A percentile compares a stretch with the other conserved stretches of the same genome.
Conservation (phyloP, 2,888 invertebrate species). For the Perizoma flavofasciatum region DNA sequence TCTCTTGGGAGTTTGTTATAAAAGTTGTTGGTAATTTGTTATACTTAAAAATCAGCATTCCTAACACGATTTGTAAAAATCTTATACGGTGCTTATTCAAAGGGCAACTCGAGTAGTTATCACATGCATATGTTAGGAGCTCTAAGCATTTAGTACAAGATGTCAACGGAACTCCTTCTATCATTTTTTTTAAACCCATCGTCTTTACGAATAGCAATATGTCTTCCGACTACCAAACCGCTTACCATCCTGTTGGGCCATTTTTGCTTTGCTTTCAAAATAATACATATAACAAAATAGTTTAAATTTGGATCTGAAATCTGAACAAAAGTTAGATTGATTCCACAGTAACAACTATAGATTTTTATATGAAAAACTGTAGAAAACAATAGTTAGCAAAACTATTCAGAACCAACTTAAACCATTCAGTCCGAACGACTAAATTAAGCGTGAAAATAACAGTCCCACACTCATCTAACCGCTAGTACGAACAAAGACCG, state of each 20-base stretch:
- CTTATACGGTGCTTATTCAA: conserved; percentile 30
- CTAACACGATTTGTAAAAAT: conserved; percentile 10
- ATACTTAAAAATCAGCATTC: conserved; percentile 23
- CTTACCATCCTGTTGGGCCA: too few species aligned
- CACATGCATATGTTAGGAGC: conserved; percentile 31
- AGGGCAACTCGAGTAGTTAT: conserved; percentile 24
- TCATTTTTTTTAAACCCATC: conserved; percentile 3
- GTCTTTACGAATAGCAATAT: too few species aligned
- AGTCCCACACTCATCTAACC: conserved; percentile 9
- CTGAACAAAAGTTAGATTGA: too few species aligned
- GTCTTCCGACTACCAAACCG: too few species aligned
- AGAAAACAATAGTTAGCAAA: background rate
- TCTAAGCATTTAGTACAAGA: conserved; percentile 25
- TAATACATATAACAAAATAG: too few species aligned
- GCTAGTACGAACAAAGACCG: conserved; percentile 26
- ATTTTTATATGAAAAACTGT: too few species aligned
- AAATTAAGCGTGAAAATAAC: conserved; percentile 18
- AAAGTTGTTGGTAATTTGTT: too few species aligned
- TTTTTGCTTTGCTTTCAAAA: too few species aligned
- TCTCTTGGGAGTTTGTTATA: too few species aligned
- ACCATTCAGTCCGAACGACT: conserved; percentile 13
- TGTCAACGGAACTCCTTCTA: conserved; percentile 23
- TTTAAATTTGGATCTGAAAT: too few species aligned
- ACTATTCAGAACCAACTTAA: conserved; percentile 6
- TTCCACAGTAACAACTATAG: too few species aligned